Conservation (phyloP, 2,888 invertebrate genomes). For the Nomada fucata region DNA sequence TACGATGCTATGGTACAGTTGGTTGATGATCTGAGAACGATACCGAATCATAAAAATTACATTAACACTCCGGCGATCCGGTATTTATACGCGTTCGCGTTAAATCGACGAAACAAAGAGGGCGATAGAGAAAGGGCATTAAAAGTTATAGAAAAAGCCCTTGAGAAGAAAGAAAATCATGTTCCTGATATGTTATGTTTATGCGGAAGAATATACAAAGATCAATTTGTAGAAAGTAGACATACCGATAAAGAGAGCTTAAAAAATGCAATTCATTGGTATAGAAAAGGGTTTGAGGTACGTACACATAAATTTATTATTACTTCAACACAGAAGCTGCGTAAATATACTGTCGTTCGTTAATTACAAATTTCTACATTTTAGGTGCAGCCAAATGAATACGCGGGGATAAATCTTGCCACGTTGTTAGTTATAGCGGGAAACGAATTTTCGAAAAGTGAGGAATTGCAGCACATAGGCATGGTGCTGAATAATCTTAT, state of each 20-base stretch:
- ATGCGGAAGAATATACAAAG: slow-evolving; percentile 98
- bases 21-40: slow-evolving; percentile 95
- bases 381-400: slow-evolving; percentile 97
- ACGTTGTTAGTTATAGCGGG: slow-evolving; percentile 98
- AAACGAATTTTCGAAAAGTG: slow-evolving; percentile 96
- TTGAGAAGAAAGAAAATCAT: slow-evolving; percentile 96
- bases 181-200: slow-evolving; percentile 99
- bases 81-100: slow-evolving; percentile 97
- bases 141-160: slow-evolving; percentile 94
- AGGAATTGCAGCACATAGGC: slow-evolving; percentile 95
- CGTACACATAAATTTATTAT: neutral
- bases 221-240: slow-evolving; percentile 98
- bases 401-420: slow-evolving; percentile 99
- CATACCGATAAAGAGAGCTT: slow-evolving; percentile 95
- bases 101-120: slow-evolving; percentile 96
- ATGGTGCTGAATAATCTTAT: slow-evolving; percentile 98
- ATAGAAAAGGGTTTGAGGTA: slow-evolving; percentile 96
- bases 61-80: slow-evolving; percentile 95
- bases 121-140: slow-evolving; percentile 98
- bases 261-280: slow-evolving; percentile 98
- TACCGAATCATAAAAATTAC: slow-evolving; percentile 95
- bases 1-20: slow-evolving; percentile 99
- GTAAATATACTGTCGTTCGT: neutral
- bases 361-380: slow-evolving; percentile 2
- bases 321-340: neutral